A percentile compares a stretch with the other conserved stretches of the same genome.
These are phyloP conservation scores for Rhynchotus rufescens DNA, from an alignment of 2,797 vertebrate species.

Conservation along the genomic window DNA sequence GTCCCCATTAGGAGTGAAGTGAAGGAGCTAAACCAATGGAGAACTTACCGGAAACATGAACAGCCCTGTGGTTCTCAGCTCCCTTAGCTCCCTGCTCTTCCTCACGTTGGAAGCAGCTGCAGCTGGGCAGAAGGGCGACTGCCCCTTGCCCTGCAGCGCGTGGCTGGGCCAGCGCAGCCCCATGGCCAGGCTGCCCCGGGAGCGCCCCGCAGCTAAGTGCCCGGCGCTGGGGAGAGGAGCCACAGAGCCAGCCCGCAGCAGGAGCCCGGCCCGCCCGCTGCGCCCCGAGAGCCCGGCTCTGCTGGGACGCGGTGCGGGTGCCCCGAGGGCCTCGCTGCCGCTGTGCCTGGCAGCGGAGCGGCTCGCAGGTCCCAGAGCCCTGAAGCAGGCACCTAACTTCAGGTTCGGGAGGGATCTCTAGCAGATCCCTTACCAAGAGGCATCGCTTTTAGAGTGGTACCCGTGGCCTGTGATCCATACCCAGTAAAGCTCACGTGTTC, in stretches of 20 bases:
- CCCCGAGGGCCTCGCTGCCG: neutral
- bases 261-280: fast-evolving
- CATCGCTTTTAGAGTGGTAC: neutral
- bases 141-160: neutral
- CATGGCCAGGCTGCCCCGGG: neutral
- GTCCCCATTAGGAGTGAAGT: fast-evolving
- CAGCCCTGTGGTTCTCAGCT: neutral
- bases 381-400: neutral
- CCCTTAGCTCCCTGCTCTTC: neutral
- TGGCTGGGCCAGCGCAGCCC: neutral
- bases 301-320: too few relatives aligned
- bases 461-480: neutral
- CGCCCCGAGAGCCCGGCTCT: fast-evolving
- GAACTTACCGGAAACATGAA: neutral
- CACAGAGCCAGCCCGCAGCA: neutral
- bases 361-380: neutral
- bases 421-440: neutral
- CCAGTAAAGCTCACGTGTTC: fast-evolving
- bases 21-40: neutral
- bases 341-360: neutral
- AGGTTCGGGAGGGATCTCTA: neutral
- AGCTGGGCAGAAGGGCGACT: neutral
- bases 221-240: neutral
- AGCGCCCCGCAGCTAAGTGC: neutral
- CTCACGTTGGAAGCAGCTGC: neutral